Percentiles rank a stretch among this genome's conserved stretches.
Evolutionary conservation across 1,140 invertebrate genomes (phyloP).

Genomic region (Euglossa dilemma): DNA sequence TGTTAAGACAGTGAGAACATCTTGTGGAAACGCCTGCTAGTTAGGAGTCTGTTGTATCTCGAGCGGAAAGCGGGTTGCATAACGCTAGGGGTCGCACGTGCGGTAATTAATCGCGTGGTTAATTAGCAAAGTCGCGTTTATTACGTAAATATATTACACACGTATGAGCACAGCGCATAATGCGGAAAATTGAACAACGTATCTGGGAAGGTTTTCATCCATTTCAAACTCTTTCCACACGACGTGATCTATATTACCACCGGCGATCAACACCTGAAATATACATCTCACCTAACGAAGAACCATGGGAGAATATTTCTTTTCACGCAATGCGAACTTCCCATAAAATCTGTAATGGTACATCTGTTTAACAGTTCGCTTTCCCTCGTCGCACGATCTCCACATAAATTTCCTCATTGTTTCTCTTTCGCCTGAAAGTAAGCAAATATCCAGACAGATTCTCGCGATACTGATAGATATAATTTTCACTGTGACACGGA

Average conservation of each 20-base stretch:
- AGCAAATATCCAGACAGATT: no score
- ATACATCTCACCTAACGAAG: neutral
- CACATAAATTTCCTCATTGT: no score
- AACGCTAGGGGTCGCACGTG: neutral
- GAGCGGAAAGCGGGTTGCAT: neutral
- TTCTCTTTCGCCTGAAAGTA: neutral
- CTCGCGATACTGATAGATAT: no score
- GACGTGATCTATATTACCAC: neutral
- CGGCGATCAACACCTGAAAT: neutral
- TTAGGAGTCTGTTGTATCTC: no score
- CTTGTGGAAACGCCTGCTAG: neutral
- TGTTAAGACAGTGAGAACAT: neutral
- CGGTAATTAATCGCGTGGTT: neutral
- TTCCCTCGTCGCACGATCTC: constrained; percentile 12
- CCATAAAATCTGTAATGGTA: neutral
- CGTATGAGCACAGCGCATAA: neutral
- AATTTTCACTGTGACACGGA: no score
- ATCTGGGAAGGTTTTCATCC: neutral
- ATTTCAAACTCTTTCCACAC: neutral
- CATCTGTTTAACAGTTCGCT: constrained; percentile 3
- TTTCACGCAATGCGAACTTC: neutral
- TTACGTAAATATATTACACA: neutral
- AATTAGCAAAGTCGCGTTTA: neutral
- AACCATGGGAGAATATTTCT: neutral
- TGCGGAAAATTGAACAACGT: neutral